Evolutionary conservation across 1,140 invertebrate species (phyloP), one percentile per base, ranked within the genome.

Genomic region (Aphis craccivora): DNA sequence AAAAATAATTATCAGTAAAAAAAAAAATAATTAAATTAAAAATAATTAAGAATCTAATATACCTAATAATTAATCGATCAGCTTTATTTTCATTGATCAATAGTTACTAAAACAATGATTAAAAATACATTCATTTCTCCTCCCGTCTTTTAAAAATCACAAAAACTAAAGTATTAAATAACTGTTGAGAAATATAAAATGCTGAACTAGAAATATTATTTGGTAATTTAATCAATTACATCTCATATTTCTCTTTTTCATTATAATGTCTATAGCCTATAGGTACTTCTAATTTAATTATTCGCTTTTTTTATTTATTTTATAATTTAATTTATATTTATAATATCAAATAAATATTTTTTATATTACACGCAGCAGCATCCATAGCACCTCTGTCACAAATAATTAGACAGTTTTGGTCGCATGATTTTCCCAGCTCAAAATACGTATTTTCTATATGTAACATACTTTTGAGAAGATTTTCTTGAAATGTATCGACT

Each of bases 301-400:
- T n/a, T 67, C n/a, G 4, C 30, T 4, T n/a, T 11, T 14, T 30
- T 9, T 30, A 11, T 67, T 30, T 67, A 67, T n/a, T 30, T 30
- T 30, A 11, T 67, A 30, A 4, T 67, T 67, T 4, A 14, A 67
- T 67, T 67, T 67, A 67, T n/a, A 67, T 67, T 11, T 4, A 67
- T 30, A 30, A 67, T 67, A 67, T 14, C 9, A 18, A 51, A n/a
- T 30, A 67, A 30, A 67, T 60, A 83, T 94, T 8, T 25, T 89
- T 20, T 89, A 96, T 97, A 98, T 97, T 96, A 99, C 98, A 99
- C 95, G 98, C 98, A 95, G 98, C 98, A 94, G 98, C 98, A 96
- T 99, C 99, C 99, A 99, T 99, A 81, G 98, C 97, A 94, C 99
- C 99, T 94, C 99, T 96, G 96, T 99, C 99, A 96, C 99, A 99